Evolutionary conservation across 2,113 vertebrate genomes (phyloP).

Genomic region (Bujurquina vittata): DNA sequence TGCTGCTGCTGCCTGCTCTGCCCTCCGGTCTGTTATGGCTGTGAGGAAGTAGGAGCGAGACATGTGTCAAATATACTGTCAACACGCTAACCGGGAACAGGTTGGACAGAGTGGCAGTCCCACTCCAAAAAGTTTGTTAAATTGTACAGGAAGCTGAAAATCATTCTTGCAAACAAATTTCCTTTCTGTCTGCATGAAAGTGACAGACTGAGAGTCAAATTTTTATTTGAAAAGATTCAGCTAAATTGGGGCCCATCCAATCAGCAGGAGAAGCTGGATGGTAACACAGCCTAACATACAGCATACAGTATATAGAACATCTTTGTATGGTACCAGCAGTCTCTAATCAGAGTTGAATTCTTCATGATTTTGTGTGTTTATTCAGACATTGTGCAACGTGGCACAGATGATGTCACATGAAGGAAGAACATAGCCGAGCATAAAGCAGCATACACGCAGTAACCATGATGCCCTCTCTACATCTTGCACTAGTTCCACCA

Average conservation of each 20-base stretch:
- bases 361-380: slow-evolving; percentile 54
- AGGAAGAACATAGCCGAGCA: slow-evolving; percentile 48
- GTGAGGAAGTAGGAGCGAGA: slow-evolving; percentile 66
- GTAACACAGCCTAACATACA: not conserved
- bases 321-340: slow-evolving; percentile 34
- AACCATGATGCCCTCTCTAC: slow-evolving; percentile 45
- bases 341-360: slow-evolving; percentile 60
- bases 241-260: not conserved
- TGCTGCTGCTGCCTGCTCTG: slow-evolving; percentile 47
- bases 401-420: slow-evolving; percentile 55
- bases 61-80: slow-evolving; percentile 69
- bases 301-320: slow-evolving; percentile 20
- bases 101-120: slow-evolving; percentile 53
- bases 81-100: slow-evolving; percentile 67
- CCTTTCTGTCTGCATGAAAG: not conserved
- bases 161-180: slow-evolving; percentile 39
- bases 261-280: not conserved
- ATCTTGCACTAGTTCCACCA: slow-evolving; percentile 52
- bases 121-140: slow-evolving; percentile 37
- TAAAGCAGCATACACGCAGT: slow-evolving; percentile 19
- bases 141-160: slow-evolving; percentile 36
- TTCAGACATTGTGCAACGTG: slow-evolving; percentile 44
- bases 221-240: slow-evolving; percentile 10
- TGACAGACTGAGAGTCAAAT: not conserved
- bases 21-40: slow-evolving; percentile 75